phyloP scores from a whole-genome alignment of 2,888 invertebrate species.

The Andrena dorsata region DNA sequence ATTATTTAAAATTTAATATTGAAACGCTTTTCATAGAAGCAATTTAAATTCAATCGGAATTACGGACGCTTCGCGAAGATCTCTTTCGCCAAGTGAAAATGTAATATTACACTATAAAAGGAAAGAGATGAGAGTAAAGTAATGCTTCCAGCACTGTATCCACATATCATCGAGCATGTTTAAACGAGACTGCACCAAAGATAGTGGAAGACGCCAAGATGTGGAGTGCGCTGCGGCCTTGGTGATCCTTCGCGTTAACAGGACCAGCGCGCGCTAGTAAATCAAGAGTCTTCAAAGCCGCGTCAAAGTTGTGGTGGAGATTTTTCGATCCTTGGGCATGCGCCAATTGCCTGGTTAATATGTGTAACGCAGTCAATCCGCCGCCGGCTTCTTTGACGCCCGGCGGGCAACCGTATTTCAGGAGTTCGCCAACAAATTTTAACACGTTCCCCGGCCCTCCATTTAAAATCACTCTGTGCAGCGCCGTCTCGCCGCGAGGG shows the following conservation, averaged over 20 bases:
- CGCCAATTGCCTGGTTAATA: constrained; percentile 78
- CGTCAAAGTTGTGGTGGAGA: constrained; percentile 75
- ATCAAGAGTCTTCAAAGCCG: constrained; percentile 76
- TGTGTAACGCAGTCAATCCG: constrained; percentile 80
- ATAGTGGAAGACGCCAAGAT: constrained; percentile 78
- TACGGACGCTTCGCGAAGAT: no score
- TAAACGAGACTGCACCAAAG: constrained; percentile 65
- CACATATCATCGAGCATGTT: background rate
- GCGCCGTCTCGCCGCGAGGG: constrained; percentile 82
- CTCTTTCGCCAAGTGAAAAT: no score
- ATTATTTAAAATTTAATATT: no score
- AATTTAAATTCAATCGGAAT: no score
- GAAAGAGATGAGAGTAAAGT: background rate
- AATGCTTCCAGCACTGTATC: background rate
- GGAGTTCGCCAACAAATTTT: constrained; percentile 78
- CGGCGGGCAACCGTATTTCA: constrained; percentile 81
- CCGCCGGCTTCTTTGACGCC: constrained; percentile 81
- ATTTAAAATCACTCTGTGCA: constrained; percentile 80
- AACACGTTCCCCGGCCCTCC: constrained; percentile 75
- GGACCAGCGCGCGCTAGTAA: constrained; percentile 78
- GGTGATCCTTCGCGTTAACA: constrained; percentile 80
- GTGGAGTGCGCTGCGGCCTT: constrained; percentile 80
- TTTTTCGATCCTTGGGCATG: constrained; percentile 74
- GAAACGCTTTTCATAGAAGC: no score
- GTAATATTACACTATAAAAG: background rate